Evolutionary conservation across 2,113 vertebrate species (phyloP), one percentile per base, ranked within the genome.

Genomic region (Leptodactylus fuscus): DNA sequence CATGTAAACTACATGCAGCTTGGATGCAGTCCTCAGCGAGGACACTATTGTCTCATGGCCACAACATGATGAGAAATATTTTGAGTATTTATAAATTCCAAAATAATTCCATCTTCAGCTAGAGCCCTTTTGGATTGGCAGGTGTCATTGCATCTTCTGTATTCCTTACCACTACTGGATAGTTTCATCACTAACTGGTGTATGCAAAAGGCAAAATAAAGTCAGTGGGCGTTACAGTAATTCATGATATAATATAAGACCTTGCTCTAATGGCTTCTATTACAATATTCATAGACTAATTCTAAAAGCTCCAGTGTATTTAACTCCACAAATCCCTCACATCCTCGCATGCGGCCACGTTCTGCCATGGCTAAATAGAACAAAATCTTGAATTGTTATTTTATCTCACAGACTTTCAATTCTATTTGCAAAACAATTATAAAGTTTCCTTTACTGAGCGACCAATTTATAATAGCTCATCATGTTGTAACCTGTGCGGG

Each of bases 391-490:
- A 4, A 9, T 27, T 32, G 16, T 76, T 36, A 41, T 8, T 41
- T 44, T 29, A 15, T 5, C 22, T 36, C 41, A 22, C 38, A 44
- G n/a, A 55, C 24, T 67, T 81, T 81, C 38, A 81, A 29, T 67
- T 44, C 41, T 34, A 69, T 67, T 69, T 49, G 46, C 44, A 58
- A 60, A 60, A 80, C 53, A 80, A 60, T 80, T 79, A 62, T 44
- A 78, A 53, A 18, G 27, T 83, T 83, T 73, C 16, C 69, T 76
- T 62, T 76, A 83, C 27, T 44, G 38, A 76, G 41, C 73, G 46
- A 53, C 38, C 73, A 46, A 83, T 76, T 62, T 83, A 83, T 83
- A 76, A 62, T n/a, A 44, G 75, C 74, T 65, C 34, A 76, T 83
- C 71, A 76, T 53, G 53, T 27, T 65, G 48, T 83, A 74, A 83